phyloP scores from a whole-genome alignment of 2,888 invertebrate genomes.

The Buathra laborator region DNA sequence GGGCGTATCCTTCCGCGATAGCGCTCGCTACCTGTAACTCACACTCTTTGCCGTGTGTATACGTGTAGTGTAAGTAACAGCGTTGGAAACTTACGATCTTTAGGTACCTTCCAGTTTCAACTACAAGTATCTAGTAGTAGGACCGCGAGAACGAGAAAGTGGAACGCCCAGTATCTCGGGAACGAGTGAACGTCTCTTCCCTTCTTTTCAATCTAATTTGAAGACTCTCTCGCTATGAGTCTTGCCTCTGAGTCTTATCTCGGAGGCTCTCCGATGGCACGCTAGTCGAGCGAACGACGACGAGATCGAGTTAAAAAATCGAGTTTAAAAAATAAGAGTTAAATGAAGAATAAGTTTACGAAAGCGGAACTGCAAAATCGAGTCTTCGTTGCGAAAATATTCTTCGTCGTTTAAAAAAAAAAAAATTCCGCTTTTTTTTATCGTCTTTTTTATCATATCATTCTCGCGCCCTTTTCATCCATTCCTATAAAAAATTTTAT shows the following conservation, averaged over 20 bases:
- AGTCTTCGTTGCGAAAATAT: too few species aligned
- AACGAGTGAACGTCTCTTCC: background rate
- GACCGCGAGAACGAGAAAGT: slow-evolving; percentile 26
- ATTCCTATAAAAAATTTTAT: too few species aligned
- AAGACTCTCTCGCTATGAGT: background rate
- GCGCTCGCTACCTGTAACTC: background rate
- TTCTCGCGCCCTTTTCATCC: too few species aligned
- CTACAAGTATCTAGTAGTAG: background rate
- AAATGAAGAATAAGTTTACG: background rate
- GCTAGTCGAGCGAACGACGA: background rate
- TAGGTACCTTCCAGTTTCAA: slow-evolving; percentile 20
- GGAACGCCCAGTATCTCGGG: slow-evolving; percentile 10
- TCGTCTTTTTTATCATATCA: too few species aligned
- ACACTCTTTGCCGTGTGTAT: background rate
- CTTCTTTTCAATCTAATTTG: slow-evolving; percentile 34
- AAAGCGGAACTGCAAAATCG: background rate
- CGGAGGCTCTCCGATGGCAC: background rate
- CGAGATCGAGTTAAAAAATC: background rate
- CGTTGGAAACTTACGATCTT: slow-evolving; percentile 1
- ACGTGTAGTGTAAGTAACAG: background rate
- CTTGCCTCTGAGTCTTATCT: background rate
- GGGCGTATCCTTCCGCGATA: slow-evolving; percentile 37
- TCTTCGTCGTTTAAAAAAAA: too few species aligned
- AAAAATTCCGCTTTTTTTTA: too few species aligned
- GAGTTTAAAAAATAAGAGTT: background rate